phyloP scores from a whole-genome alignment of 2,797 vertebrate species.

The Iguana delicatissima region DNA sequence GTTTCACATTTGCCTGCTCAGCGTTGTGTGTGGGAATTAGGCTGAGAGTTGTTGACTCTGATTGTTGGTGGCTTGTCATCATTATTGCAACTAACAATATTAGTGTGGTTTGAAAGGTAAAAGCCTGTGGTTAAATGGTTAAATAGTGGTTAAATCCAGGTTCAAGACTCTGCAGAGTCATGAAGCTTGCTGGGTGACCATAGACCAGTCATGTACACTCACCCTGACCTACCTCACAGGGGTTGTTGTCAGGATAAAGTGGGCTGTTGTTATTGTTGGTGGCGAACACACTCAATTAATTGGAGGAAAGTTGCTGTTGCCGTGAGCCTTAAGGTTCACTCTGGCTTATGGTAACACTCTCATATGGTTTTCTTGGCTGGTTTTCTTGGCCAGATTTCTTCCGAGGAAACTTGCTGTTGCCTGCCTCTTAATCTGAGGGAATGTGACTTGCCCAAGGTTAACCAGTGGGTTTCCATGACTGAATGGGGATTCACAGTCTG shows the following conservation, averaged over 20 bases:
- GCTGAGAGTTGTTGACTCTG: not conserved
- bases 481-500: too few relatives aligned
- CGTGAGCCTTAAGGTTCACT: too few relatives aligned
- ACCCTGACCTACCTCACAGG: not conserved
- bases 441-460: too few relatives aligned
- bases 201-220: not conserved
- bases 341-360: too few relatives aligned
- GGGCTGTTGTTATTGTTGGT: not conserved
- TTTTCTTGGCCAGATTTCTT: too few relatives aligned
- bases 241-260: not conserved
- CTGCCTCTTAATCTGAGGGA: too few relatives aligned
- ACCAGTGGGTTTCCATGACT: too few relatives aligned
- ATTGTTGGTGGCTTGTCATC: not conserved
- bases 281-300: not conserved
- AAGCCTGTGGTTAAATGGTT: not conserved
- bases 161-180: not conserved
- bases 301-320: not conserved
- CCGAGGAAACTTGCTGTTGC: too few relatives aligned
- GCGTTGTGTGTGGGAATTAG: not conserved
- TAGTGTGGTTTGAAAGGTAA: too few relatives aligned
- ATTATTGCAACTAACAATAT: not conserved
- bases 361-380: too few relatives aligned
- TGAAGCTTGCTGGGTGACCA: not conserved
- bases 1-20: not conserved
- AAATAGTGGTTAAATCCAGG: not conserved